Evolutionary conservation across 2,797 vertebrate genomes (phyloP).

Genomic region (Muraenolepis orangiensis): DNA sequence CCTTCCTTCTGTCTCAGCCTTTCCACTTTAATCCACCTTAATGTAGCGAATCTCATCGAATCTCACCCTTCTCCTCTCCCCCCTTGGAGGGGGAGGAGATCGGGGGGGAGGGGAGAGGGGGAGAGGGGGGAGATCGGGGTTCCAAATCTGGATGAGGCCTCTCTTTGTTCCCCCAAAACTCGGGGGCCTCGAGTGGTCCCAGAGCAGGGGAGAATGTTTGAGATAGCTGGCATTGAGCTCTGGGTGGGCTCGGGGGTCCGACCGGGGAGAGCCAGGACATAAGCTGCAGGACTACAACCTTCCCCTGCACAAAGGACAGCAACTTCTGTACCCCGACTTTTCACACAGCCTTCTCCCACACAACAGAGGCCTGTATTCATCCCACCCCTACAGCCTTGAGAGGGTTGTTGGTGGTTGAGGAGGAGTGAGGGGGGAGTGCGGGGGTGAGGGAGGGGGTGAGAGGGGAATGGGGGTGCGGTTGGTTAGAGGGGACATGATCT

Average conservation of each 20-base stretch:
- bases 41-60: too few relatives aligned
- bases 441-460: not conserved
- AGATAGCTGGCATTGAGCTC: slow-evolving; percentile 30
- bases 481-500: not conserved
- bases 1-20: too few relatives aligned
- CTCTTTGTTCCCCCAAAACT: slow-evolving; percentile 27
- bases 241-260: slow-evolving; percentile 31
- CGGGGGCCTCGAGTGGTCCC: slow-evolving; percentile 28
- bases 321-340: slow-evolving; percentile 26
- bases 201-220: slow-evolving; percentile 33
- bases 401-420: slow-evolving; percentile 11
- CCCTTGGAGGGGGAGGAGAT: too few relatives aligned
- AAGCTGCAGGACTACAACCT: slow-evolving; percentile 28
- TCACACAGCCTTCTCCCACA: slow-evolving; percentile 26
- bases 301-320: slow-evolving; percentile 32
- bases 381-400: slow-evolving; percentile 12
- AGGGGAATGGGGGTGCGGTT: not conserved
- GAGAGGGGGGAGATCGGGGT: slow-evolving; percentile 25
- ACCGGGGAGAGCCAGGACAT: slow-evolving; percentile 28
- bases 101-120: too few relatives aligned
- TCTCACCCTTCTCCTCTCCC: too few relatives aligned
- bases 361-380: slow-evolving; percentile 36
- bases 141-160: slow-evolving; percentile 45
- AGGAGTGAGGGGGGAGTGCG: not conserved
- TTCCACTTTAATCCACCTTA: too few relatives aligned